Evolutionary conservation across 2,888 invertebrate species (phyloP).

Genomic region (Nasonovia ribisnigri): DNA sequence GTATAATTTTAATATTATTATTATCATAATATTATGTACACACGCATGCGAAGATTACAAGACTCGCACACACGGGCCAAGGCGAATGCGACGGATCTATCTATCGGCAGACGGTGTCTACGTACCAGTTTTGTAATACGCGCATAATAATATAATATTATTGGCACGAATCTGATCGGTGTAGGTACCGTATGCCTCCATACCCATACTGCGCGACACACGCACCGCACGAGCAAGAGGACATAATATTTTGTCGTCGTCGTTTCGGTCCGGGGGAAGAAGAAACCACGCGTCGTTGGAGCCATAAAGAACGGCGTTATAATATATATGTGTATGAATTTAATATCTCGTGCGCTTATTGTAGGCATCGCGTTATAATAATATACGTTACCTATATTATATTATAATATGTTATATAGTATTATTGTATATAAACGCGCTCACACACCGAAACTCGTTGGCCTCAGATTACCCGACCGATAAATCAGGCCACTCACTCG

Average conservation of each 20-base stretch:
- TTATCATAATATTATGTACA: background rate
- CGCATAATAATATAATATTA: background rate
- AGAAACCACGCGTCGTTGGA: slow-evolving; percentile 26
- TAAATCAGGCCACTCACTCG: slow-evolving; percentile 61
- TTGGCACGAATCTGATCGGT: slow-evolving; percentile 4
- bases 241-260: slow-evolving; percentile 18
- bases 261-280: slow-evolving; percentile 17
- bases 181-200: background rate
- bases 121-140: background rate
- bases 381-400: slow-evolving; percentile 6
- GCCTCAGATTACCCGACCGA: slow-evolving; percentile 60
- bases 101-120: slow-evolving; percentile 14
- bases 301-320: slow-evolving; percentile 44
- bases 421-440: background rate
- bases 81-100: slow-evolving; percentile 20
- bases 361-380: slow-evolving; percentile 3
- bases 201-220: background rate
- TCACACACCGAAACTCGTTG: slow-evolving; percentile 52
- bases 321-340: background rate
- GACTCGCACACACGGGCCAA: background rate
- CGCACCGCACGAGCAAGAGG: background rate
- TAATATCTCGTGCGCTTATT: background rate
- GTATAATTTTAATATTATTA: background rate
- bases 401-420: background rate
- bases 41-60: background rate